phyloP scores from a whole-genome alignment of 2,113 vertebrate genomes.

The Lethenteron camtschaticum region DNA sequence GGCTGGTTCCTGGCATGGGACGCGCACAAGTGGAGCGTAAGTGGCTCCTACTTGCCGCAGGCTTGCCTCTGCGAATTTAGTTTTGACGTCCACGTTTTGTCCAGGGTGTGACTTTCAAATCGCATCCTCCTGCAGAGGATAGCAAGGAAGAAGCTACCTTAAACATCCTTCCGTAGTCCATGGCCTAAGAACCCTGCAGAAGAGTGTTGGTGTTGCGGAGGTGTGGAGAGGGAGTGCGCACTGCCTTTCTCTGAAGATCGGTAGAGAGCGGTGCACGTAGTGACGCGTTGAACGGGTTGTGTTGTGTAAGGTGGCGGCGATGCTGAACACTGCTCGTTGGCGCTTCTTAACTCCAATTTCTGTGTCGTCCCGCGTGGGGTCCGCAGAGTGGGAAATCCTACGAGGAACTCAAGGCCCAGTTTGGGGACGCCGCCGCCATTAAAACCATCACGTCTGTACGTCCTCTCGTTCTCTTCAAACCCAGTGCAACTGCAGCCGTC shows the following conservation, averaged over 20 bases:
- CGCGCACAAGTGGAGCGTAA: constrained; percentile 38
- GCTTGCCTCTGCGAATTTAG: neutral
- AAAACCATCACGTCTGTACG: constrained; percentile 15
- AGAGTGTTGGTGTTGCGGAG: no score
- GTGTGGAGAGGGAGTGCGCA: neutral
- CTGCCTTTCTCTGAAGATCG: neutral
- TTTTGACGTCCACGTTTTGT: no score
- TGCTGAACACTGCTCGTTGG: neutral
- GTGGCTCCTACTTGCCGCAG: constrained; percentile 10
- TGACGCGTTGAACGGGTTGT: neutral
- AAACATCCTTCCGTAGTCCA: no score
- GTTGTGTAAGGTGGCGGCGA: neutral
- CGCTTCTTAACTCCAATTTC: neutral
- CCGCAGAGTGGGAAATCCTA: constrained; percentile 38
- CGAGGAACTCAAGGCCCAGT: constrained; percentile 25
- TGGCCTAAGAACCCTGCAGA: no score
- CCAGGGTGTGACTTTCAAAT: neutral
- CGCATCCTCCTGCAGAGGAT: neutral
- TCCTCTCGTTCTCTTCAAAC: no score
- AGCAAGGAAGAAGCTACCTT: no score
- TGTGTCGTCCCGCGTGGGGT: constrained; percentile 2
- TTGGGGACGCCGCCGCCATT: constrained; percentile 21
- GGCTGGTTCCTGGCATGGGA: constrained; percentile 66
- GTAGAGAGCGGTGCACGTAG: neutral
- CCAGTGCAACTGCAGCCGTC: no score